Evolutionary conservation across 1,140 invertebrate genomes (phyloP), one percentile per base, ranked within the genome.

Genomic region (Marisa cornuarietis): DNA sequence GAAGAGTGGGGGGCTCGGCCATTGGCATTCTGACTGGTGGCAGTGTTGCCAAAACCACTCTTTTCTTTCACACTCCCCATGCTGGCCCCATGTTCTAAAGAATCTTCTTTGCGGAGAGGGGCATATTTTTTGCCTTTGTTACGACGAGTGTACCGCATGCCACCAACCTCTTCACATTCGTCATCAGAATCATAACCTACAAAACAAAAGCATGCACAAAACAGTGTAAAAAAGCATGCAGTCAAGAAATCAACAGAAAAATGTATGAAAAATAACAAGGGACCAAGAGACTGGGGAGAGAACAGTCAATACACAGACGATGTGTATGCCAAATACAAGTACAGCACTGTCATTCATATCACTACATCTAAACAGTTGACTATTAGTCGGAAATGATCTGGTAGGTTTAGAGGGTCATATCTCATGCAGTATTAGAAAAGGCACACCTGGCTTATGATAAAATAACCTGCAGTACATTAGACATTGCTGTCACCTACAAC

Each of bases 171-270:
- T 72, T 89, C 87, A 83, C 83, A 85, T 82, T 90, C 89, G 78
- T 90, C 89, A 83, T 90, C 89, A 65, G 87, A 86, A 83, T 89
- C 88, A 86, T 87, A 90, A 79, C 89, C 89, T 90, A 90, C 68
- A 90, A 88, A 83, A 85, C 82, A 88, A 81, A 84, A 87, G 79
- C 86, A 88, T 87, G 87, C 86, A 86, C 69, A 80, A 71, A 72
- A 83, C 74, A 78, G 54, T 24, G 76, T 77, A 62, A 77, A 77
- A 78, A 79, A 82, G 81, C 78, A 83, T 82, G 78, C 78, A 80
- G 20, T 26, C 61, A 69, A 80, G 65, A 79, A 79, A 62, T 54
- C 49, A 14, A 68, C 13, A 13, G 22, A n/a, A 68, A 68, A 68
- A 24, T 68, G 11, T 68, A 68, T n/a, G 26, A 68, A 68, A 68